Evolutionary conservation across 2,888 invertebrate species (phyloP), one percentile per base, ranked within the genome.

Genomic region (Subacronicta megacephala): DNA sequence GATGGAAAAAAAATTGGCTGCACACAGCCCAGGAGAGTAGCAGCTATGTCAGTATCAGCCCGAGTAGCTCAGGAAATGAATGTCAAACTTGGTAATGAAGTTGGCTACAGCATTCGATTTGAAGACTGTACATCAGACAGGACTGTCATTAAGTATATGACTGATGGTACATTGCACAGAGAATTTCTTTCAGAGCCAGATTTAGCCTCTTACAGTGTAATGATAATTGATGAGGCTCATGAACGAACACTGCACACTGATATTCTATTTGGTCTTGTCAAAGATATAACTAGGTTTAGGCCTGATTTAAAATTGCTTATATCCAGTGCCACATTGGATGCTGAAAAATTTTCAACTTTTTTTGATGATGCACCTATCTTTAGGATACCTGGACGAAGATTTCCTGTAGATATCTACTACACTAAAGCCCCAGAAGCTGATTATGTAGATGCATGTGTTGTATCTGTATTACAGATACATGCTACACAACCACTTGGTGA

Each of bases 181-280:
- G 99, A 99, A 92, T 99, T 99, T 88, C 95, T 99, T 2, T 98
- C 98, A 38, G 99, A 99, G 89, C 99, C 99, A 0, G 99, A 99
- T 94, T 94, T 99, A 54, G 97, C 97, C 37, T 97, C 98, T 2
- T 99, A 99, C 90, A 99, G 98, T 94, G 99, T 99, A 0, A 98
- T 99, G 97, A 99, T 99, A 57, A 99, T 99, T 83, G 99, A 99
- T 89, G 99, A 99, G 94, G 99, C 99, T 64, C 99, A 99, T 92
- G 99, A 99, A 89, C 95, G 99, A 37, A 99, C 99, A 0, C 94
- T 99, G 1, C 99, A 99, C 84, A 99, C 99, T 1, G 99, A 99
- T 86, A 98, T 99, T 78, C 94, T 99, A 33, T 99, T 99, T 93
- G 99, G 99, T 0, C 95, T 99, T 49, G 99, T 99, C 0, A 98